phyloP scores from a whole-genome alignment of 2,888 invertebrate genomes.

The Sarcophaga subvicina region DNA sequence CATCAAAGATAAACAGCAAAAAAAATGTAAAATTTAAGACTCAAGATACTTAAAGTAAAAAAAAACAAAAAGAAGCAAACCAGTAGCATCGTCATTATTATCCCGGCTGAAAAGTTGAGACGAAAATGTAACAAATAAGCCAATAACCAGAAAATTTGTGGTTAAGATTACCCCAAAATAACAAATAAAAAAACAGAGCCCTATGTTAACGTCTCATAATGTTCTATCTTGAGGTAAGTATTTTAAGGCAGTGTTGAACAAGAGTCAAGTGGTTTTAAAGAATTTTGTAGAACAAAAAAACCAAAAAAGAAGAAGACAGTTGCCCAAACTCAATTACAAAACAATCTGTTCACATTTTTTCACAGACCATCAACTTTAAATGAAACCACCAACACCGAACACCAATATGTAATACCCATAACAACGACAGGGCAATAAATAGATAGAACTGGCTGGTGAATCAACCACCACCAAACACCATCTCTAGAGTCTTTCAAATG shows the following conservation, averaged over 20 bases:
- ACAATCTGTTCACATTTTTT: constrained; percentile 82
- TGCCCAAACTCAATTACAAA: constrained; percentile 81
- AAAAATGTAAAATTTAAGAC: background rate
- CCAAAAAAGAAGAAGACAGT: constrained; percentile 17
- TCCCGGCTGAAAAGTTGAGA: constrained; percentile 2
- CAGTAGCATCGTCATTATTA: constrained; percentile 1
- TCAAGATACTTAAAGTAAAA: constrained; percentile 7
- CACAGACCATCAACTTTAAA: constrained; percentile 81
- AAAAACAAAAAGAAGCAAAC: background rate
- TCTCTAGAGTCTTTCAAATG: background rate
- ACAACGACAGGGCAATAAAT: background rate
- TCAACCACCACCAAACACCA: constrained; percentile 34
- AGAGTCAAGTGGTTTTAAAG: constrained; percentile 10
- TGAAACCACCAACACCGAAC: constrained; percentile 69
- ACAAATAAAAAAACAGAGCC: background rate
- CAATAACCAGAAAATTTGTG: constrained; percentile 60
- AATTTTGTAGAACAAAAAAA: constrained; percentile 33
- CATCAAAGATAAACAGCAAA: constrained; percentile 49
- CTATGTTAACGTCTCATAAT: too few species aligned
- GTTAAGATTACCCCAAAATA: constrained; percentile 22
- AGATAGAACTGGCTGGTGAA: constrained; percentile 8
- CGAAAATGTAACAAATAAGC: constrained; percentile 60
- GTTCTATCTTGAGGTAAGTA: background rate
- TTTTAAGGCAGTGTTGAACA: background rate
- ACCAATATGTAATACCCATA: constrained; percentile 16